Evolutionary conservation across 2,113 vertebrate genomes (phyloP).

Genomic region (Lucifuga dentata): DNA sequence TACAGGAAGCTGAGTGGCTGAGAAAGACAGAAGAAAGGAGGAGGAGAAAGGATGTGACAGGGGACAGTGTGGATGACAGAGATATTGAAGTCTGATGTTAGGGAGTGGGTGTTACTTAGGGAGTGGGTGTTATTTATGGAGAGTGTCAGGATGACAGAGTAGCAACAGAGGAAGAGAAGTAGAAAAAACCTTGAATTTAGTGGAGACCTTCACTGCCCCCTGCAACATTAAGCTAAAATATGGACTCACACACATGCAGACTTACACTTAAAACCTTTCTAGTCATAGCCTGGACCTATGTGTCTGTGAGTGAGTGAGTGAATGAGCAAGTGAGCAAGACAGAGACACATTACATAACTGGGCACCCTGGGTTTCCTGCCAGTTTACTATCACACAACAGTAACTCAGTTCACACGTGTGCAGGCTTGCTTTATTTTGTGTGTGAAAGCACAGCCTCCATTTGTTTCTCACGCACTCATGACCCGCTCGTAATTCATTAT

Average conservation of each 20-base stretch:
- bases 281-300: constrained; percentile 22
- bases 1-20: background rate
- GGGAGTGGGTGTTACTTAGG: background rate
- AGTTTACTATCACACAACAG: constrained; percentile 74
- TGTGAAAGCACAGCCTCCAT: constrained; percentile 49
- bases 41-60: constrained; percentile 6
- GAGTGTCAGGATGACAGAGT: background rate
- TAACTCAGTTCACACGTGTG: constrained; percentile 66
- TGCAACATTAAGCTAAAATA: constrained; percentile 38
- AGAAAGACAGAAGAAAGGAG: background rate
- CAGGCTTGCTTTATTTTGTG: constrained; percentile 52
- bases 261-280: constrained; percentile 22
- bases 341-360: constrained; percentile 72
- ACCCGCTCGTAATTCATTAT: constrained; percentile 55
- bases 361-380: constrained; percentile 60
- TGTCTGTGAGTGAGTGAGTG: constrained; percentile 22
- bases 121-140: background rate
- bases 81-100: constrained; percentile 28
- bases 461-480: constrained; percentile 60
- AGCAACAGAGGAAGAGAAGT: constrained; percentile 15
- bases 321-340: constrained; percentile 12
- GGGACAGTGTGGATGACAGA: constrained; percentile 3
- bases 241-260: constrained; percentile 11
- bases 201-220: constrained; percentile 4
- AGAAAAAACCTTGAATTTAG: constrained; percentile 9